Percentiles rank a stretch among this genome's conserved stretches.
These are phyloP conservation scores for Larimichthys polyactis DNA, from an alignment of 2,113 vertebrate species.

Conservation along the genomic window DNA sequence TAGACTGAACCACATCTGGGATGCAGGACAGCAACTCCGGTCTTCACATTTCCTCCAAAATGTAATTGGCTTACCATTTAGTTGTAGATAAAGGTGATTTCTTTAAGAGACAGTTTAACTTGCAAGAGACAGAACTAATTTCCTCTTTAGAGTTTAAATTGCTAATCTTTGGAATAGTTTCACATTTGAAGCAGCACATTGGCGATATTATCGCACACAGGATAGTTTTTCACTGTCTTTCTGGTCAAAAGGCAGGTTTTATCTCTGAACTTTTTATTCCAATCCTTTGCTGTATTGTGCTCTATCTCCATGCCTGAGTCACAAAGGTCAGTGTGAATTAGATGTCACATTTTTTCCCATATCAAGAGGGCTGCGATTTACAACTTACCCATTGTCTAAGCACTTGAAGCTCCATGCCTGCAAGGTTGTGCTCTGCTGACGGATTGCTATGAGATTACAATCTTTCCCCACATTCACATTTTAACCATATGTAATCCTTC, in stretches of 20 bases:
- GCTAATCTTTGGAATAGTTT: conserved; percentile 24
- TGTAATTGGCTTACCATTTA: not conserved
- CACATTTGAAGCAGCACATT: conserved; percentile 3
- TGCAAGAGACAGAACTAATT: conserved; percentile 10
- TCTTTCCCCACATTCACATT: conserved; percentile 44
- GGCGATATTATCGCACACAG: conserved; percentile 17
- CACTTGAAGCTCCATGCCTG: conserved; percentile 36
- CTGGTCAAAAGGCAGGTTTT: conserved; percentile 20
- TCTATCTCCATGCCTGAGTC: conserved; percentile 22
- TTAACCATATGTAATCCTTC: conserved; percentile 3
- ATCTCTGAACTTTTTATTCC: conserved; percentile 41
- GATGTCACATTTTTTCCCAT: conserved; percentile 44
- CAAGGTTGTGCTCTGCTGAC: conserved; percentile 42
- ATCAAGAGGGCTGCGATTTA: conserved; percentile 32
- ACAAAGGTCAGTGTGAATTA: conserved; percentile 59
- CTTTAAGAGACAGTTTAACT: conserved; percentile 13
- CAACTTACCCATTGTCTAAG: conserved; percentile 44
- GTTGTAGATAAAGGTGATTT: not conserved
- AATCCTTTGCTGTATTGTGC: conserved; percentile 22
- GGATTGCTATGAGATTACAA: conserved; percentile 67
- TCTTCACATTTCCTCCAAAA: not conserved
- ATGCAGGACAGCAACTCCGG: not conserved
- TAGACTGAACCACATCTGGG: not conserved
- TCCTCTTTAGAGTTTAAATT: conserved; percentile 23
- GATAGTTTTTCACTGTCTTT: not conserved